phyloP scores from a whole-genome alignment of 2,888 invertebrate genomes.

The Nematopogon swammerdamellus region DNA sequence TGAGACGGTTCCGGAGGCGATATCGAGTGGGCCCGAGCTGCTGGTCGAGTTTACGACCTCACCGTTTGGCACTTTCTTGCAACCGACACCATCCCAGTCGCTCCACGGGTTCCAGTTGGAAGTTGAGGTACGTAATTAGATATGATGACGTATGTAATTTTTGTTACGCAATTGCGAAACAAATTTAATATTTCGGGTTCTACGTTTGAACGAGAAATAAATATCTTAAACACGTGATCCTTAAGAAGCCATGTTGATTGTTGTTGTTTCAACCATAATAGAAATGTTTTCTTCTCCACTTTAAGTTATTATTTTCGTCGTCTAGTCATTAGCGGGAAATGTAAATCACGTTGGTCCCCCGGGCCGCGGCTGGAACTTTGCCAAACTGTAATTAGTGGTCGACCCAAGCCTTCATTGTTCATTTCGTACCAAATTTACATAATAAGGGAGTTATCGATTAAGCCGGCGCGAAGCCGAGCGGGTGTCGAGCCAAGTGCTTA shows the following conservation, averaged over 20 bases:
- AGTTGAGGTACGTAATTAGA: constrained; percentile 62
- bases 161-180: no score
- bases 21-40: constrained; percentile 84
- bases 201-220: no score
- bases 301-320: not conserved
- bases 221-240: no score
- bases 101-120: constrained; percentile 88
- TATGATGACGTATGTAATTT: no score
- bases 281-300: no score
- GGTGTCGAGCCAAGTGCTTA: not conserved
- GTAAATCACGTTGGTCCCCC: constrained; percentile 36
- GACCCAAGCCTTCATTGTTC: constrained; percentile 27
- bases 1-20: constrained; percentile 79
- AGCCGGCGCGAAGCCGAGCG: not conserved
- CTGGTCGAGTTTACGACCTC: constrained; percentile 88
- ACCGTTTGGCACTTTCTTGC: constrained; percentile 84
- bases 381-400: constrained; percentile 46
- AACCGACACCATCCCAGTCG: constrained; percentile 72
- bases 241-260: no score
- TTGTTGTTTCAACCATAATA: no score
- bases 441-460: not conserved
- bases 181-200: no score
- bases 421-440: not conserved
- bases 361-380: constrained; percentile 33
- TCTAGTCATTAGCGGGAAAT: not conserved